A percentile compares a stretch with the other conserved stretches of the same genome.
Conservation (phyloP, 2,888 invertebrate genomes). For the Megalurothrips usitatus region DNA sequence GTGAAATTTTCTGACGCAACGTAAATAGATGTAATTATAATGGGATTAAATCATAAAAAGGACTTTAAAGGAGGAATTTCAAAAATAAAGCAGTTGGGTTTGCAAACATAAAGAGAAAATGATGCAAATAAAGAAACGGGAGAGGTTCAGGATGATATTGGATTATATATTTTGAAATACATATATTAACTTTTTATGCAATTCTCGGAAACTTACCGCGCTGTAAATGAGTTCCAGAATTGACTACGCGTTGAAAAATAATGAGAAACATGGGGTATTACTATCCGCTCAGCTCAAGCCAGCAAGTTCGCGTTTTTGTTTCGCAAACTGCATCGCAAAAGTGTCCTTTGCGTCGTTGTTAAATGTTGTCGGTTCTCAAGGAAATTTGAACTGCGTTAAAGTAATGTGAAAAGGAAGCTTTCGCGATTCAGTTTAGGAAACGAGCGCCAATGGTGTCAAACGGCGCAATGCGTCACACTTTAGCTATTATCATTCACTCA, state of each 20-base stretch:
- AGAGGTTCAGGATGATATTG: constrained; percentile 31
- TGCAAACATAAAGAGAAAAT: constrained; percentile 34
- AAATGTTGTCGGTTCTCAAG: neutral
- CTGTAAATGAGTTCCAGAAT: constrained; percentile 98
- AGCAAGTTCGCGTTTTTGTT: constrained; percentile 30
- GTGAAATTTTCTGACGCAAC: constrained; percentile 8
- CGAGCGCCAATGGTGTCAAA: constrained; percentile 47
- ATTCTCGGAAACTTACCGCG: constrained; percentile 76
- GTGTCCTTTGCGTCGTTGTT: neutral
- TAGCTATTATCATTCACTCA: neutral
- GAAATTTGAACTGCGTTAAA: neutral
- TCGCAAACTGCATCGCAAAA: constrained; percentile 33
- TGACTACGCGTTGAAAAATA: constrained; percentile 65
- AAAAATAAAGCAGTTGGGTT: neutral
- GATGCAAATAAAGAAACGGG: constrained; percentile 36
- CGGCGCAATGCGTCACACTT: constrained; percentile 42
- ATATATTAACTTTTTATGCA: constrained; percentile 35
- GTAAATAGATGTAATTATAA: neutral
- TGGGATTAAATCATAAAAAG: constrained; percentile 21
- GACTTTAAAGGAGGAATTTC: neutral
- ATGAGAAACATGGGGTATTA: constrained; percentile 63
- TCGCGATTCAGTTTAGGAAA: constrained; percentile 44
- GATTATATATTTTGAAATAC: constrained; percentile 36
- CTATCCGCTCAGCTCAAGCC: constrained; percentile 55
- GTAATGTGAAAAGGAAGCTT: constrained; percentile 30